Conservation (phyloP, 2,888 invertebrate genomes). For the Leptarthrus brevirostris region DNA sequence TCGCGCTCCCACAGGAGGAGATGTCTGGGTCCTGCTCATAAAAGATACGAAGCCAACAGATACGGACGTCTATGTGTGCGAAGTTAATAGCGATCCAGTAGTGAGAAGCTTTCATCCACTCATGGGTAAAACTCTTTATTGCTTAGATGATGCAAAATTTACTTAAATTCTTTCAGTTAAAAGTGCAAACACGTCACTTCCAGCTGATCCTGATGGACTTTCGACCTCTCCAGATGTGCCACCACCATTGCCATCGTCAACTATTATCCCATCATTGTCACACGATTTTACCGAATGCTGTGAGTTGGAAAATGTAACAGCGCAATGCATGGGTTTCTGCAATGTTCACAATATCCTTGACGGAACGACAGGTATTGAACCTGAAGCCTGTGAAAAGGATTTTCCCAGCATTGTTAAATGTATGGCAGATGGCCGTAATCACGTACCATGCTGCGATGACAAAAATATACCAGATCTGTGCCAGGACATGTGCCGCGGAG, state of each 20-base stretch:
- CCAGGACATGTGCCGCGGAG: conserved; percentile 86
- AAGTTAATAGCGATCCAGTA: conserved; percentile 83
- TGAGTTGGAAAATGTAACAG: conserved; percentile 75
- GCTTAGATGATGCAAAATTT: not conserved
- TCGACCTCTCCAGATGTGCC: conserved; percentile 6
- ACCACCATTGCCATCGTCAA: conserved; percentile 35
- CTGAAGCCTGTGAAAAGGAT: conserved; percentile 83
- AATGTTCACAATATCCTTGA: conserved; percentile 81
- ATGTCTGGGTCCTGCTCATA: conserved; percentile 87
- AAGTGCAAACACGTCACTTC: conserved; percentile 5
- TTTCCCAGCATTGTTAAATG: conserved; percentile 83
- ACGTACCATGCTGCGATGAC: conserved; percentile 85
- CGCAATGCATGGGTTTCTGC: conserved; percentile 82
- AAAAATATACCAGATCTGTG: conserved; percentile 86
- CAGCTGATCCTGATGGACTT: not conserved
- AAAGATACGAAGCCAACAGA: conserved; percentile 76
- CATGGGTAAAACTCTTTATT: conserved; percentile 70
- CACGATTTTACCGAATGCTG: conserved; percentile 90
- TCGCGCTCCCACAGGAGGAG: conserved; percentile 73
- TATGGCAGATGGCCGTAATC: conserved; percentile 85
- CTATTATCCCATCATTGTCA: conserved; percentile 65
- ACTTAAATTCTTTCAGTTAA: conserved; percentile 16
- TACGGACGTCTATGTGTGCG: conserved; percentile 84
- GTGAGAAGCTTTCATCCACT: conserved; percentile 83
- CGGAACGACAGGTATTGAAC: conserved; percentile 82